These are phyloP conservation scores for Tringa solitaria DNA, from an alignment of 2,113 vertebrate species.

Conservation along the genomic window DNA sequence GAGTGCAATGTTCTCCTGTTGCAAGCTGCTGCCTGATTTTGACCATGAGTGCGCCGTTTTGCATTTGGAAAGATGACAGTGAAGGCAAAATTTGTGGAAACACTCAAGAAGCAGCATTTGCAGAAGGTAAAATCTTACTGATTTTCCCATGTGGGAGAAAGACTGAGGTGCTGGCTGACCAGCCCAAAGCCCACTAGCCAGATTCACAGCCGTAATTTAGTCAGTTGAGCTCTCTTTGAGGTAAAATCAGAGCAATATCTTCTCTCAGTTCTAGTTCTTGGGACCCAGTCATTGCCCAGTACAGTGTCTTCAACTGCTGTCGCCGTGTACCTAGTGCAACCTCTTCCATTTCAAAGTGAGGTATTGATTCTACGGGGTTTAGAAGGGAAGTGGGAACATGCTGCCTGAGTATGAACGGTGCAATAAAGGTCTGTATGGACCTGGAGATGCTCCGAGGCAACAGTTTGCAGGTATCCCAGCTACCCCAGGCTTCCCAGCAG, in stretches of 20 bases:
- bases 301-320: not conserved
- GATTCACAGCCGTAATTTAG: not conserved
- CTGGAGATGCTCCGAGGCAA: not conserved
- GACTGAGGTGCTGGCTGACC: accelerated
- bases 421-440: not conserved
- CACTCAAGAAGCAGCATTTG: not conserved
- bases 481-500: not conserved
- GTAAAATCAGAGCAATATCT: not conserved
- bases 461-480: not conserved
- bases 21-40: not conserved
- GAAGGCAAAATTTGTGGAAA: not conserved
- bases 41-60: not conserved
- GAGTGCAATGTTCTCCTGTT: not conserved
- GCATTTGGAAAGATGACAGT: not conserved
- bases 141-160: not conserved
- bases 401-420: not conserved
- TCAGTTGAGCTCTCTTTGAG: not conserved
- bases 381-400: not conserved
- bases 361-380: not conserved
- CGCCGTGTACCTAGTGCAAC: not conserved
- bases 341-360: not conserved
- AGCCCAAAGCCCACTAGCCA: not conserved
- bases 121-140: not conserved
- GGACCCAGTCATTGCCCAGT: not conserved
- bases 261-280: not conserved